Evolutionary conservation across 1,140 invertebrate genomes (phyloP), one percentile per base, ranked within the genome.

Genomic region (Helicoverpa armigera): DNA sequence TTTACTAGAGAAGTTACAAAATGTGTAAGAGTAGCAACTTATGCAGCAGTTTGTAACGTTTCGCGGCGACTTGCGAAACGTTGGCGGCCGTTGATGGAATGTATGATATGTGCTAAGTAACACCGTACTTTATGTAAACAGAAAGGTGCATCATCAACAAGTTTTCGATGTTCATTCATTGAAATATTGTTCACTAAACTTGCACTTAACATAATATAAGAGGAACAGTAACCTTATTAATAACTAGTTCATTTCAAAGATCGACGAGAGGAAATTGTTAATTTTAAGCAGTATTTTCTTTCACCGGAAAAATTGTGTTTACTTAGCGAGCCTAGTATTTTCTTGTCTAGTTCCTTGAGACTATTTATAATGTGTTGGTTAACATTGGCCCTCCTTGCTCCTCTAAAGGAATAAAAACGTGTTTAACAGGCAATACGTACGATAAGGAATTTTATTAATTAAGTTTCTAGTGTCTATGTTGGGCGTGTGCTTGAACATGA

Each of bases 41-140:
- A 77, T 77, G 61, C 75, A 51, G 75, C 61, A 67, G 75, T 67
- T 77, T 65, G 75, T 77, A 77, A 77, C 54, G 75, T 65, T 67
- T 67, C 61, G 75, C 75, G 58, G 29, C n/a, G 61, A 61, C 50
- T 77, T 77, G 61, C 75, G 75, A 77, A 77, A 77, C 50, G 50
- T 53, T 7, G 50, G 50, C 50, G 50, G 51, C 75, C 50, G 75
- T 67, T 67, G 60, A 77, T 67, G 61, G 75, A 77, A 77, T 77
- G 73, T 48, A 43, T 67, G 75, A 77, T 77, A 77, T 77, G 61
- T 77, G 75, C 61, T 67, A 67, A 77, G 61, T 67, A 77, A 77
- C 53, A 77, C 29, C 43, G 5, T 29, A 29, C 75, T 77, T 67
- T 54, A 77, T 67, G 75, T 63, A 77, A 77, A 77, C 54, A 67